Conservation (phyloP, 92 coral and sea anemone genomes). For the Palythoa heliodiscus region DNA sequence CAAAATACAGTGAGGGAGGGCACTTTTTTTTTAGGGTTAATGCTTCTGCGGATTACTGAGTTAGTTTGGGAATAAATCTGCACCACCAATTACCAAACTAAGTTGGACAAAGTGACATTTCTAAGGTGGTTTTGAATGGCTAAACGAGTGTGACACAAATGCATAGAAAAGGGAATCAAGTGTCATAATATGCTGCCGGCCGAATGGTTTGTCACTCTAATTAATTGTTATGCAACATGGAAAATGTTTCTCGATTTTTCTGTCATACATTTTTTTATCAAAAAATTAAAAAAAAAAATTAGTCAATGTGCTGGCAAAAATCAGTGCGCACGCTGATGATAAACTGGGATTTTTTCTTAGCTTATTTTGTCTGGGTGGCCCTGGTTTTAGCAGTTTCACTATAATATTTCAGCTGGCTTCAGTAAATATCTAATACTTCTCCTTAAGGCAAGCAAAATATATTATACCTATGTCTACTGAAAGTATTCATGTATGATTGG, state of each 20-base stretch:
- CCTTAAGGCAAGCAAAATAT: background rate
- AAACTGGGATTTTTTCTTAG: background rate
- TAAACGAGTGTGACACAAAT: constrained; percentile 29
- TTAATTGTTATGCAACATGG: constrained; percentile 8
- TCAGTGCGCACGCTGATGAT: background rate
- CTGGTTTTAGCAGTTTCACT: background rate
- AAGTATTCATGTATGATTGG: background rate
- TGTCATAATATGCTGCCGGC: constrained; percentile 25
- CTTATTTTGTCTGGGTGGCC: background rate
- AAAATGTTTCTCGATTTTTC: constrained; percentile 9
- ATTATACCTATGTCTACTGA: background rate
- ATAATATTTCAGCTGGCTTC: background rate
- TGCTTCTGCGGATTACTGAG: no score
- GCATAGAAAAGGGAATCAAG: constrained; percentile 34
- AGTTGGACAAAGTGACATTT: constrained; percentile 21
- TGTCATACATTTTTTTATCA: background rate
- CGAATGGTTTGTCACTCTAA: constrained; percentile 22
- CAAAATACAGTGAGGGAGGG: constrained; percentile 9
- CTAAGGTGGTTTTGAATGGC: constrained; percentile 8
- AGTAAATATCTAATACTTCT: background rate
- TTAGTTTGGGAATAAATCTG: no score
- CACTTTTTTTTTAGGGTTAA: background rate
- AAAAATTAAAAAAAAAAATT: background rate
- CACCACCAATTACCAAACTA: no score
- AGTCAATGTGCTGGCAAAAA: constrained; percentile 14